Conservation (phyloP, 2,888 invertebrate genomes). For the Drosophila demipolita region DNA sequence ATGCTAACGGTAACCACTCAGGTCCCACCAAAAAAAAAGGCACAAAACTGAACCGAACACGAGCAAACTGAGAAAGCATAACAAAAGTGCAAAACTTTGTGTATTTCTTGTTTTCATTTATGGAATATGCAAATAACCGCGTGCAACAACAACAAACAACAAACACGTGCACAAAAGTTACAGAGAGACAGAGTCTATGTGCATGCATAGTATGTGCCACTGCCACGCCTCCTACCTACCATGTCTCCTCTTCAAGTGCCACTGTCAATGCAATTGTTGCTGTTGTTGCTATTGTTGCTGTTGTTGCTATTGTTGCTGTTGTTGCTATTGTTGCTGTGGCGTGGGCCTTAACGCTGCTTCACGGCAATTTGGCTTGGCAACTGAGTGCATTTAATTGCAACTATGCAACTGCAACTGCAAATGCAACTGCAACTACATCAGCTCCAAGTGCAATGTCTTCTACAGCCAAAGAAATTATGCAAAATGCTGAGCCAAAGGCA, state of each 20-base stretch:
- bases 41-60: constrained; percentile 19
- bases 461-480: constrained; percentile 9
- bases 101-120: constrained; percentile 54
- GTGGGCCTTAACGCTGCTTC: constrained; percentile 44
- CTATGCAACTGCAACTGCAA: constrained; percentile 33
- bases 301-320: constrained; percentile 14
- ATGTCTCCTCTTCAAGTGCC: constrained; percentile 1
- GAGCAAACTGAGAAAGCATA: constrained; percentile 47
- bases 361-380: constrained; percentile 58
- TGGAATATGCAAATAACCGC: constrained; percentile 42
- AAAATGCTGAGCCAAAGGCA: constrained; percentile 1
- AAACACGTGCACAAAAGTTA: constrained; percentile 28
- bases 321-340: constrained; percentile 19
- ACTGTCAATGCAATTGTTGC: constrained; percentile 48
- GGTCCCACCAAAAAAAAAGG: constrained; percentile 23
- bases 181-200: constrained; percentile 21
- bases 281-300: neutral
- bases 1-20: constrained; percentile 49
- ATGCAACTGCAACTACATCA: constrained; percentile 27
- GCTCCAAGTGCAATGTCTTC: constrained; percentile 64
- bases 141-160: constrained; percentile 32
- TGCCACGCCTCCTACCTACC: constrained; percentile 18
- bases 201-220: constrained; percentile 8
- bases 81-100: constrained; percentile 69
- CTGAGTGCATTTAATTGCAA: constrained; percentile 77